Percentiles rank a stretch among this genome's conserved stretches.
Evolutionary conservation across 1,140 invertebrate genomes (phyloP).

Genomic region (Paraescarpia echinospica): DNA sequence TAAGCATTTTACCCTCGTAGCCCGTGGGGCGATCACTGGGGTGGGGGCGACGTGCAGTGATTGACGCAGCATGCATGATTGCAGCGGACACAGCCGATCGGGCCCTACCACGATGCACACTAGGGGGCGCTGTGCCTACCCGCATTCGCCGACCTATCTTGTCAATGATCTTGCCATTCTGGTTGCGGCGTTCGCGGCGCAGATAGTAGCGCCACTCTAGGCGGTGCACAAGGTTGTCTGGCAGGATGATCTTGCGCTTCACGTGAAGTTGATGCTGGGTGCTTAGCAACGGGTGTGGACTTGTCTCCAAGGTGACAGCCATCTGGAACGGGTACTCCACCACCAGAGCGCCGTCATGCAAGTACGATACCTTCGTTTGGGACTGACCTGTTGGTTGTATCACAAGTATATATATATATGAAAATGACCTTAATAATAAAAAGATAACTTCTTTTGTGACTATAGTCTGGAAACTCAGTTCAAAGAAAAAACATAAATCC

Average conservation of each 20-base stretch:
- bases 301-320: slow-evolving; percentile 62
- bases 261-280: slow-evolving; percentile 80
- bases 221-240: slow-evolving; percentile 81
- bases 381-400: slow-evolving; percentile 42
- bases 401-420: slow-evolving; percentile 18
- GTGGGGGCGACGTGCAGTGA: not conserved
- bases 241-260: slow-evolving; percentile 83
- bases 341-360: slow-evolving; percentile 58
- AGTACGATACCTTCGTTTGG: slow-evolving; percentile 53
- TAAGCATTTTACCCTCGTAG: slow-evolving; percentile 54
- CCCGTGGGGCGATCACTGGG: slow-evolving; percentile 19
- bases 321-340: slow-evolving; percentile 58
- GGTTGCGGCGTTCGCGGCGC: slow-evolving; percentile 46
- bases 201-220: slow-evolving; percentile 88
- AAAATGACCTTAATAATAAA: slow-evolving; percentile 64
- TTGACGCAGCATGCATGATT: slow-evolving; percentile 9
- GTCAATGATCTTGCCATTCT: slow-evolving; percentile 40
- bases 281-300: slow-evolving; percentile 77
- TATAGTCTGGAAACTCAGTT: too few relatives aligned
- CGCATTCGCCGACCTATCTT: slow-evolving; percentile 49
- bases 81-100: not conserved
- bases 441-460: slow-evolving; percentile 44
- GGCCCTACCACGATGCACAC: not conserved
- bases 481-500: too few relatives aligned
- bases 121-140: slow-evolving; percentile 40